A percentile compares a stretch with the other conserved stretches of the same genome.
Evolutionary conservation across 2,888 invertebrate species (phyloP).

Genomic region (Heteromyza rotundicornis): DNA sequence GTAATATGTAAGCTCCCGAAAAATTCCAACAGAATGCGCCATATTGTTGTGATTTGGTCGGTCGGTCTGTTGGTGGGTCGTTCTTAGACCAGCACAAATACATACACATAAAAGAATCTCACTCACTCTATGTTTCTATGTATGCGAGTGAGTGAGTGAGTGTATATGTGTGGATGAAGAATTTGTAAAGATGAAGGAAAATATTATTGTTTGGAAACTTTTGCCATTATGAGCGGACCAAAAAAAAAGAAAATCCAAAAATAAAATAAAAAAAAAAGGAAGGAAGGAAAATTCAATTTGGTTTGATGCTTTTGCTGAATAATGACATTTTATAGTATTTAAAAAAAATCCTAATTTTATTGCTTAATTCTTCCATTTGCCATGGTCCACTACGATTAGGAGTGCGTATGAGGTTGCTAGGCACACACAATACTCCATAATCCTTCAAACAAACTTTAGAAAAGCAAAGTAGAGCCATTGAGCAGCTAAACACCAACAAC

Average conservation of each 20-base stretch:
- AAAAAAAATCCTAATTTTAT: background rate
- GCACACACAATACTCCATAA: no score
- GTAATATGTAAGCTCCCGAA: background rate
- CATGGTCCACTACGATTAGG: no score
- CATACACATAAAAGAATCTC: background rate
- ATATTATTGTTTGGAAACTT: slow-evolving; percentile 5
- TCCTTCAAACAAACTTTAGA: no score
- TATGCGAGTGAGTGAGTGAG: background rate
- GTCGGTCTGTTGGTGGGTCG: background rate
- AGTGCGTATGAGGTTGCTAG: no score
- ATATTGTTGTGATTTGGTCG: background rate
- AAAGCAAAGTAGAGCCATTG: no score
- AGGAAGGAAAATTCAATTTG: background rate
- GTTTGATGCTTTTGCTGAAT: background rate
- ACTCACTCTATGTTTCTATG: background rate
- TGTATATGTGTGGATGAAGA: background rate
- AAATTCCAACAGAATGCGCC: background rate
- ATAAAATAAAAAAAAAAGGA: background rate
- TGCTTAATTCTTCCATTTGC: background rate
- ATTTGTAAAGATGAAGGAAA: background rate
- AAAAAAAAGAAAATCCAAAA: no score
- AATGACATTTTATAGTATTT: background rate
- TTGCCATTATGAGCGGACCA: background rate
- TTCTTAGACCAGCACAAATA: no score
- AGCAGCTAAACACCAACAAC: no score